Evolutionary conservation across 1,140 invertebrate species (phyloP), one percentile per base, ranked within the genome.

Genomic region (Rhizoglyphus robini): DNA sequence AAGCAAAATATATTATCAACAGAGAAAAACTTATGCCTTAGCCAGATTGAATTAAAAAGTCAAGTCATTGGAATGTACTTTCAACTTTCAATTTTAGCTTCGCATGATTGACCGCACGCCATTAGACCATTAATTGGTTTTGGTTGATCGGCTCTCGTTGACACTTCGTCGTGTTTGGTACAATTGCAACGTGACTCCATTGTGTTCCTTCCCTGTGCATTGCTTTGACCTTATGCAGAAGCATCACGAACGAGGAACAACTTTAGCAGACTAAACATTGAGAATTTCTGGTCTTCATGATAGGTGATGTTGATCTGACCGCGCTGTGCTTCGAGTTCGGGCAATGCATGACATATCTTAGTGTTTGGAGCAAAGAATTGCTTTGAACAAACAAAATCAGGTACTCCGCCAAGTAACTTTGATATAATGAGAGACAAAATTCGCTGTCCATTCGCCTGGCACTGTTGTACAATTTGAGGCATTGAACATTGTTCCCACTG

Each of bases 401-500:
- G 15, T 2, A 60, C 32, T 34, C 58, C 58, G 15, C 58, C 58
- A 2, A 60, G 29, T 23, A 60, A 32, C 29, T 60, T 60, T 34
- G 3, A 41, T 3, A 60, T 32, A 20, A 60, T 32, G 15, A 11
- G 31, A 5, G 31, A 32, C 13, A 60, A 23, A 27, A 60, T 27
- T 23, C 27, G 2, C 29, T 60, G 18, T 41, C 15, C 15, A 32
- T 60, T 27, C 23, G 13, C 27, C 29, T 60, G 18, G 29, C 58
- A 60, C 11, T 60, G n/a, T 34, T 30, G 1, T 11, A 15, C 8
- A 46, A 60, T 60, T 27, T 60, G 15, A 2, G 58, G 58, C 58
- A 60, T 46, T 32, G 58, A 29, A 60, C 58, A 60, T 46, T 34
- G 15, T 46, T 60, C 58, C 58, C 58, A 60, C 15, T 20, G 58